Base-by-base conservation (phyloP, 2,888 invertebrate genomes). In the Drosophila eohydei region DNA sequence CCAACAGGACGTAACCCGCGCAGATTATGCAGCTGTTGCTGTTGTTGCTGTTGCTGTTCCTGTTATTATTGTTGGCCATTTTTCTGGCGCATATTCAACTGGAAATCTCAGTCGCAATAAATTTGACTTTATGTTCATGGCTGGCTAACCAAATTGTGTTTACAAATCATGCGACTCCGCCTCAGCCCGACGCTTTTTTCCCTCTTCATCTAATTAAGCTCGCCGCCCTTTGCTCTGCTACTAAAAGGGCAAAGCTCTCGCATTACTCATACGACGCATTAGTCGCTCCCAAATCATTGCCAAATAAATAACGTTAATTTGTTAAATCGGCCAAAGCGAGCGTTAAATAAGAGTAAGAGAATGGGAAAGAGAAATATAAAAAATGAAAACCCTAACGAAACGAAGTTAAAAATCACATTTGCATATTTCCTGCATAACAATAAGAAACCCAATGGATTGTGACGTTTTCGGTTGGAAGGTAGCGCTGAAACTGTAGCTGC, bases 51-150 rank as follows among this genome's bases (percentile, higher is more conserved):
- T 4, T 21, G 52, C 36, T 87, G 48, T 11, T 12, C 34, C 40
- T 51, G 30, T 48, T 43, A 50, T 43, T 63, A 26, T 59, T 41
- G 62, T 67, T 57, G 74, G 64, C 62, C 61, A 69, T 74, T 74
- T 74, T 57, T 69, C 63, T 69, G 56, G 56, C 79, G 68, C 68
- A 74, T 82, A 82, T 72, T 80, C 71, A 64, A 36, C 65, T 54
- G 60, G 60, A 87, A 89, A 89, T 89, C 88, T 89, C 75, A 72
- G 82, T 71, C 60, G 88, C 84, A 71, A 89, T 89, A 89, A 89
- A 89, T 89, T 84, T 72, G 81, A 90, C 83, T 89, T 90, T 88
- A 88, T 90, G 81, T 88, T 78, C 81, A 78, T 89, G 81, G 80
- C 77, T 82, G 80, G 89, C 75, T 71, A 80, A 79, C 83, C 82